Percentiles rank a stretch among this genome's conserved stretches.
Evolutionary conservation across 2,797 vertebrate species (phyloP).

Genomic region (Eupleurogrammus muticus): DNA sequence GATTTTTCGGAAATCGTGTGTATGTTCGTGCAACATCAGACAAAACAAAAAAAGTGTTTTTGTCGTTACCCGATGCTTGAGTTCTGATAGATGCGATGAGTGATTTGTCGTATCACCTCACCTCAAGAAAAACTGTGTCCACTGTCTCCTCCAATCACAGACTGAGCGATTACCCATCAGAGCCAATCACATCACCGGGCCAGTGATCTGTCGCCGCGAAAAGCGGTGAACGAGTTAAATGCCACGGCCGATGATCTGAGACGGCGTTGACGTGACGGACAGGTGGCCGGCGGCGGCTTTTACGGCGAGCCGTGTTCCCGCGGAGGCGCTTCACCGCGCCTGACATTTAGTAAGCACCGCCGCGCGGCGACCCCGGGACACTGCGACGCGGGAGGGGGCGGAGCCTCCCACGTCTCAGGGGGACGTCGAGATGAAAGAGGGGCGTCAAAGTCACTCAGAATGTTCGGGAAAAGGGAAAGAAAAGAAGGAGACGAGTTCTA

Average conservation of each 20-base stretch:
- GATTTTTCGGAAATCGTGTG: too few species aligned
- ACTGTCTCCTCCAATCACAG: conserved; percentile 62
- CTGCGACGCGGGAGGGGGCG: conserved; percentile 20
- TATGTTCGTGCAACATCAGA: too few species aligned
- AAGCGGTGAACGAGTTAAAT: conserved; percentile 73
- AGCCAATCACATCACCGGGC: conserved; percentile 62
- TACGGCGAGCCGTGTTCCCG: conserved; percentile 69
- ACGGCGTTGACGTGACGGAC: conserved; percentile 74
- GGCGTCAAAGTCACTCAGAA: conserved; percentile 52
- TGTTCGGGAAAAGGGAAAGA: conserved; percentile 20
- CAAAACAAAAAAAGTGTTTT: too few species aligned
- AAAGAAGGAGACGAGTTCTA: background rate
- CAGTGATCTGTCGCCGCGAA: conserved; percentile 52
- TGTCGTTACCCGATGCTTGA: too few species aligned
- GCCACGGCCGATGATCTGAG: conserved; percentile 73
- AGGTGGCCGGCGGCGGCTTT: conserved; percentile 81
- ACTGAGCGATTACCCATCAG: conserved; percentile 58
- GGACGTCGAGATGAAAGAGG: conserved; percentile 31
- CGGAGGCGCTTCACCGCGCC: conserved; percentile 65
- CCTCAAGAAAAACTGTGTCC: conserved; percentile 54
- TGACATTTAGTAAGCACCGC: conserved; percentile 77
- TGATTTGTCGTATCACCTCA: conserved; percentile 48
- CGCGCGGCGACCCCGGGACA: conserved; percentile 56
- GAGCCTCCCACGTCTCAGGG: conserved; percentile 19
- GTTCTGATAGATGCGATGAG: conserved; percentile 9